Evolutionary conservation across 2,113 vertebrate species (phyloP).

Genomic region (Leucoraja erinaceus): DNA sequence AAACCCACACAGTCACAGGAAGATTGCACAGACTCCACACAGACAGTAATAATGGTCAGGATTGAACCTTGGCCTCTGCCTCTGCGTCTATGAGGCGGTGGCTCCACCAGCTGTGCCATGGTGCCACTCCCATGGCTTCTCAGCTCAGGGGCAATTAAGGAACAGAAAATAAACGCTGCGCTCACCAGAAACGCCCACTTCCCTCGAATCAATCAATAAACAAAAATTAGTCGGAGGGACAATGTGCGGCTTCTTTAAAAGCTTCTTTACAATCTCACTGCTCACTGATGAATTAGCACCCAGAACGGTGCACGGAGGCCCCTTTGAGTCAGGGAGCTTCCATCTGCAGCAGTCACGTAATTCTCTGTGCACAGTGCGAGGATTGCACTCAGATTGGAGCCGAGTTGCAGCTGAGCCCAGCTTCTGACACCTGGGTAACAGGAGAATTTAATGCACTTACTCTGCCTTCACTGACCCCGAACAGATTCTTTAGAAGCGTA

Average conservation of each 20-base stretch:
- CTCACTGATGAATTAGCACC: not conserved
- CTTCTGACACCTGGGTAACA: conserved; percentile 21
- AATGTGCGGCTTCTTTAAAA: not conserved
- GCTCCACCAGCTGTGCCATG: too few species aligned
- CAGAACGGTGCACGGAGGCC: not conserved
- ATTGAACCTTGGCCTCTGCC: too few species aligned
- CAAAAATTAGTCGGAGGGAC: too few species aligned
- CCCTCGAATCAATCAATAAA: not conserved
- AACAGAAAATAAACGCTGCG: too few species aligned
- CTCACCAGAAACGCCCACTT: too few species aligned
- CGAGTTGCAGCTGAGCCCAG: conserved; percentile 2
- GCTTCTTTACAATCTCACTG: not conserved
- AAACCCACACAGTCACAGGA: too few species aligned
- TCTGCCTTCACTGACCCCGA: conserved; percentile 13
- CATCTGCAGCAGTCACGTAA: not conserved
- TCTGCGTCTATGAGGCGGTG: too few species aligned
- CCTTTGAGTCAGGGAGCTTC: not conserved
- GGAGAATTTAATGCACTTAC: conserved; percentile 20
- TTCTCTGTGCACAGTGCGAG: not conserved
- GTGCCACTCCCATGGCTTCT: too few species aligned
- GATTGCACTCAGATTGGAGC: not conserved
- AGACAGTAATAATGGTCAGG: too few species aligned
- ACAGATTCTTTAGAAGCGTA: not conserved
- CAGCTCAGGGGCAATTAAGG: too few species aligned
- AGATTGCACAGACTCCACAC: too few species aligned